phyloP scores from a whole-genome alignment of 35 echinoderm and acorn worm genomes.

The Amphiura filiformis region DNA sequence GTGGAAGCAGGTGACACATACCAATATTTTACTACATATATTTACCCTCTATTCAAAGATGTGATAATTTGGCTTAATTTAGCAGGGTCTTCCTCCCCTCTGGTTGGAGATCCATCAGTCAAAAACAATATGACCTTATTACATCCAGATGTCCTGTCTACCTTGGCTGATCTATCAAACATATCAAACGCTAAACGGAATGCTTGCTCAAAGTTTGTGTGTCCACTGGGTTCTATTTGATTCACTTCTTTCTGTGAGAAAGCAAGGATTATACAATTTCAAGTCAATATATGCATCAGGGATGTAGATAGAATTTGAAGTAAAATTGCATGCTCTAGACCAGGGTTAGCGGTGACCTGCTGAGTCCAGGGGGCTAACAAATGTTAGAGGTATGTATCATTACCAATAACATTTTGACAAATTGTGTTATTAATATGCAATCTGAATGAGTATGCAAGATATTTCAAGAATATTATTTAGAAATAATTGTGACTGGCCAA shows the following conservation, averaged over 20 bases:
- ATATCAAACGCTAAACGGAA: conserved; percentile 34
- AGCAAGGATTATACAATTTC: no score
- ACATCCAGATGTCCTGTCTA: conserved; percentile 21
- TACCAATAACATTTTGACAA: no score
- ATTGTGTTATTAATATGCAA: no score
- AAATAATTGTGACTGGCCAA: no score
- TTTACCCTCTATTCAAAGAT: conserved; percentile 26
- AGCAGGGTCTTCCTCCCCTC: conserved; percentile 20
- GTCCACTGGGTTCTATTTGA: neutral
- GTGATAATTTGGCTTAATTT: conserved; percentile 3
- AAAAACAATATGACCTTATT: conserved; percentile 37
- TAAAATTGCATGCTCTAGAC: no score
- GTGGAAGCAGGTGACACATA: no score
- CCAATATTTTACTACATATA: no score
- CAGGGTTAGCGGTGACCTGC: no score
- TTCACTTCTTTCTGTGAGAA: conserved; percentile 20
- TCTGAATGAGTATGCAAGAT: no score
- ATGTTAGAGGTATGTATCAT: neutral
- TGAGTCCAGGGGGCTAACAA: neutral
- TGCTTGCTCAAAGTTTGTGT: conserved; percentile 45
- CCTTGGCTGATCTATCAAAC: conserved; percentile 23
- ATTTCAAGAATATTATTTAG: no score
- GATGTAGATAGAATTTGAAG: no score
- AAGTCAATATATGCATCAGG: no score
- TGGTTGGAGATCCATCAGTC: conserved; percentile 43